Conservation (phyloP, 2,888 invertebrate genomes). For the Lithophane leautieri region DNA sequence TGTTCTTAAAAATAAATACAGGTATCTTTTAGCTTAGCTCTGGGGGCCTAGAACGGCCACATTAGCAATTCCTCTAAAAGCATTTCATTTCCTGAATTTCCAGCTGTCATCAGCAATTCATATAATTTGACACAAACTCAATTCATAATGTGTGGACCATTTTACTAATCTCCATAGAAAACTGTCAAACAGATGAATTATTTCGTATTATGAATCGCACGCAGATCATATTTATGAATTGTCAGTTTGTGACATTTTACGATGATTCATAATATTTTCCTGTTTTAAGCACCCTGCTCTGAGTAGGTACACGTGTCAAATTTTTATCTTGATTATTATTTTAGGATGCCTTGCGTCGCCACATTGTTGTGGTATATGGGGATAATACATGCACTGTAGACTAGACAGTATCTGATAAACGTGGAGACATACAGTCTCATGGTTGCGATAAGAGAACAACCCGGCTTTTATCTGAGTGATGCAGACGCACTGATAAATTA, state of each 20-base stretch:
- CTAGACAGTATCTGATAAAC: constrained; percentile 58
- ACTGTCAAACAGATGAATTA: too few species aligned
- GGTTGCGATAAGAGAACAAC: constrained; percentile 56
- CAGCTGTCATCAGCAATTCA: too few species aligned
- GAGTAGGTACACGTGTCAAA: constrained; percentile 42
- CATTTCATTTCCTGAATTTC: too few species aligned
- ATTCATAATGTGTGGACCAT: too few species aligned
- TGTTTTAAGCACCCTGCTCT: neutral
- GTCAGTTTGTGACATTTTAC: too few species aligned
- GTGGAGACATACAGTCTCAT: constrained; percentile 61
- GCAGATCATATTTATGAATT: too few species aligned
- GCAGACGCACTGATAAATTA: constrained; percentile 49
- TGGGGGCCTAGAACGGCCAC: too few species aligned
- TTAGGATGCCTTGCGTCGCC: constrained; percentile 30
- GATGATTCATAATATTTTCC: too few species aligned
- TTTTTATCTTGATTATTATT: constrained; percentile 45
- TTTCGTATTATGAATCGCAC: too few species aligned
- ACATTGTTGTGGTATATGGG: constrained; percentile 37
- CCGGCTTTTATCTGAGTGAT: constrained; percentile 53
- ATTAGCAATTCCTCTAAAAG: too few species aligned
- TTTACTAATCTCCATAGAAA: too few species aligned
- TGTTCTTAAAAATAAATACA: constrained; percentile 30
- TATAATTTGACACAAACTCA: too few species aligned
- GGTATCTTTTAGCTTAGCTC: constrained; percentile 2
- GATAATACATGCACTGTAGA: constrained; percentile 53